Evolutionary conservation across 2,888 invertebrate species (phyloP), one percentile per base, ranked within the genome.

Genomic region (Listrodromus nycthemerus): DNA sequence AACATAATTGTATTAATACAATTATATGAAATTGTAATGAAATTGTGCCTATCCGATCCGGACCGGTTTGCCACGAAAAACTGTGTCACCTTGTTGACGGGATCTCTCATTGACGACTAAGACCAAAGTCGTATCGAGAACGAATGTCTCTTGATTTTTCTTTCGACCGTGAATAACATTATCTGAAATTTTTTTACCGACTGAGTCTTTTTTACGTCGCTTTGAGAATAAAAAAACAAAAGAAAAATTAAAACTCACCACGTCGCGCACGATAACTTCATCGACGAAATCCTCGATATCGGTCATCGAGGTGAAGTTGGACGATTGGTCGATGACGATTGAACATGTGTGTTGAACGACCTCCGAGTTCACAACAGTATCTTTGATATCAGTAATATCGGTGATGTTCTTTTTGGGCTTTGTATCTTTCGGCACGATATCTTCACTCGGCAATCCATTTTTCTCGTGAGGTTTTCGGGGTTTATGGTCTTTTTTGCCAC

Each of bases 191-290:
- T 30, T 37, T 37, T 37, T 10, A 37, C 0, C 1, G 10, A 8
- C 37, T 37, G 2, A 37, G 37, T 10, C 37, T 10, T 7, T 37
- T 37, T 37, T 10, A 37, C 10, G 10, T 37, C 37, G 37, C 2
- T 10, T 37, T 1, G 3, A 16, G 3, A 4, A 45, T 45, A 4
- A 55, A 55, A 37, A 66, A 71, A 52, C 24, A 77, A 75, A 52
- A 58, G 21, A 37, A 27, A 67, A 27, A 13, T 45, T 52, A 52
- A 33, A 76, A 87, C 92, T 92, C 85, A 92, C 92, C 91, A 85
- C 86, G 81, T 91, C 90, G 78, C 87, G 89, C 41, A 85, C 94
- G 89, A 94, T 92, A 89, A 92, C 94, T 88, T 95, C 94, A 76
- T 95, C 95, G 90, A 84, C 71, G 48, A 87, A 74, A 63, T 89